These are phyloP conservation scores for Echinometra lucunter DNA, from an alignment of 53 echinoderm and acorn worm species.

Conservation along the genomic window DNA sequence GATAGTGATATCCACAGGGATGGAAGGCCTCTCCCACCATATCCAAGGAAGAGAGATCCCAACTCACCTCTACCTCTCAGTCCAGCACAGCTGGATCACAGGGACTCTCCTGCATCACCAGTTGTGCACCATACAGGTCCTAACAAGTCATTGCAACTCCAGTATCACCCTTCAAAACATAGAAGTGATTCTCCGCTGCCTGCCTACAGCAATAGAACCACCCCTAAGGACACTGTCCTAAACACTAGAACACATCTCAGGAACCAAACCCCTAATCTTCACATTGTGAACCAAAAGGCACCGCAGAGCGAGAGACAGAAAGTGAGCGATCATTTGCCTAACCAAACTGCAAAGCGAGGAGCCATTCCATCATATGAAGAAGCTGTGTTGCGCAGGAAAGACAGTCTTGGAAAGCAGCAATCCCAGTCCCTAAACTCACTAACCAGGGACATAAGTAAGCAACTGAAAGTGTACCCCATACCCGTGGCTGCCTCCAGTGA, in stretches of 20 bases:
- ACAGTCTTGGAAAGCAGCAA: constrained; percentile 50
- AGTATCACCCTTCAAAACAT: not conserved
- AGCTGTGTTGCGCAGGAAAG: constrained; percentile 51
- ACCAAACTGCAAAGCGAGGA: not conserved
- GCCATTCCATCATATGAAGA: constrained; percentile 65
- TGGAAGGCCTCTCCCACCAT: constrained; percentile 47
- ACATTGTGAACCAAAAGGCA: not conserved
- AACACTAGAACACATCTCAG: constrained; percentile 43
- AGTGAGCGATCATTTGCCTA: not conserved
- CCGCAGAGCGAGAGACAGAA: not conserved
- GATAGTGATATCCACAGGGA: constrained; percentile 19
- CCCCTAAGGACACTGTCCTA: constrained; percentile 21
- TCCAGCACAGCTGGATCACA: constrained; percentile 30
- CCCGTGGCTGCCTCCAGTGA: constrained; percentile 55
- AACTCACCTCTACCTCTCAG: constrained; percentile 65
- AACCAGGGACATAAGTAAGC: constrained; percentile 8
- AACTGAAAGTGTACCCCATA: not conserved
- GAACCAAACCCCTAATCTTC: constrained; percentile 1
- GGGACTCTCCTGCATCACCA: not conserved
- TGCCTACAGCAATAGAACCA: constrained; percentile 20
- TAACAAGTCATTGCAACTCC: not conserved
- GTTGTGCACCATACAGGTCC: not conserved
- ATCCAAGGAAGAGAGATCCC: constrained; percentile 54
- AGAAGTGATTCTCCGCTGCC: constrained; percentile 51
- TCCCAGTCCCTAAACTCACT: constrained; percentile 59